Evolutionary conservation across 53 echinoderm and acorn worm genomes (phyloP).

Genomic region (Astropecten irregularis): DNA sequence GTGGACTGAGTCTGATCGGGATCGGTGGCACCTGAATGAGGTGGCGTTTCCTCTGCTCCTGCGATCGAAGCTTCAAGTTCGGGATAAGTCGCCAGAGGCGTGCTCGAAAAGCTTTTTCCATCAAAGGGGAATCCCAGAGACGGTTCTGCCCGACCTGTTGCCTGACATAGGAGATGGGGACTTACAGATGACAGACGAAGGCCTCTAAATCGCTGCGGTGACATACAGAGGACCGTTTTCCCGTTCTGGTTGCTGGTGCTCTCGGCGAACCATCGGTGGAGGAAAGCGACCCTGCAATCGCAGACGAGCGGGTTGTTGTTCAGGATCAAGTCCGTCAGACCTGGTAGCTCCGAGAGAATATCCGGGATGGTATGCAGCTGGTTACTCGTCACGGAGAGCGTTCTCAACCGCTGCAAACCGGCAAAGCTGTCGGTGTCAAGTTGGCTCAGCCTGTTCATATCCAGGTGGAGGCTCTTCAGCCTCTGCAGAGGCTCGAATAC

Average conservation of each 20-base stretch:
- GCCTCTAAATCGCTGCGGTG: slow-evolving; percentile 24
- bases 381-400: slow-evolving; percentile 53
- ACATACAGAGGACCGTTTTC: slow-evolving; percentile 10
- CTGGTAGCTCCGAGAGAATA: slow-evolving; percentile 11
- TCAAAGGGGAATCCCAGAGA: not conserved
- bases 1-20: not conserved
- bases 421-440: slow-evolving; percentile 43
- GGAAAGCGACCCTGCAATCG: slow-evolving; percentile 56
- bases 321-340: slow-evolving; percentile 8
- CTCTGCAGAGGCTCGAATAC: slow-evolving; percentile 45
- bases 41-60: no score
- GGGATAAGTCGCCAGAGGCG: not conserved
- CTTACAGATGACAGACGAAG: not conserved
- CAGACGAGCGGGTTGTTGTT: slow-evolving; percentile 64
- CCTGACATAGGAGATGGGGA: not conserved
- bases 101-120: not conserved
- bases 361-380: slow-evolving; percentile 50
- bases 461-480: slow-evolving; percentile 37
- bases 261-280: slow-evolving; percentile 47
- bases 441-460: slow-evolving; percentile 41
- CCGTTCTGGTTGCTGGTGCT: not conserved
- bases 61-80: no score
- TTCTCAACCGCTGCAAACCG: slow-evolving; percentile 32
- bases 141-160: not conserved
- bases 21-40: not conserved